phyloP scores from a whole-genome alignment of 2,797 vertebrate genomes.

The Anas bernieri region DNA sequence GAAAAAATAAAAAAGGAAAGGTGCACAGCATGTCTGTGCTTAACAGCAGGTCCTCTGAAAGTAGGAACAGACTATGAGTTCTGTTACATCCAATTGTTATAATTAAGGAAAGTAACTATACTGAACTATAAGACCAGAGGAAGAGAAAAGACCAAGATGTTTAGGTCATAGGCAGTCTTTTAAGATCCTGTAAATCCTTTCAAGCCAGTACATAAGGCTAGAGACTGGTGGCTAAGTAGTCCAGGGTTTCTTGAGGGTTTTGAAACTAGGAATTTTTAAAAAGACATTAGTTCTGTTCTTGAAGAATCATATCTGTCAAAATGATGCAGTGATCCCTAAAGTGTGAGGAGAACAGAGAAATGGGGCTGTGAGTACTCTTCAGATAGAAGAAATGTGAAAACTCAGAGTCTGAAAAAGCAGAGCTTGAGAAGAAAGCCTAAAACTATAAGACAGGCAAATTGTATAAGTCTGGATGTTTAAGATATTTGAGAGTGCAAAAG shows the following conservation, averaged over 20 bases:
- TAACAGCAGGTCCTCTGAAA: not conserved
- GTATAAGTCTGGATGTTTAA: not conserved
- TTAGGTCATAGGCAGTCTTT: not conserved
- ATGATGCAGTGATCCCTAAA: not conserved
- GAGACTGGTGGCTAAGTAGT: not conserved
- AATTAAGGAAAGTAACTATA: not conserved
- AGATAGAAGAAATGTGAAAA: not conserved
- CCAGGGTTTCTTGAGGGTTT: not conserved
- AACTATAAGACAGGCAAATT: not conserved
- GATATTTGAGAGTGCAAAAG: not conserved
- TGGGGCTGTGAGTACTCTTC: rapidly evolving
- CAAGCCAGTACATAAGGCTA: not conserved
- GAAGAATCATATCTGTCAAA: not conserved
- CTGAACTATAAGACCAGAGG: not conserved
- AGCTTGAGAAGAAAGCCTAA: not conserved
- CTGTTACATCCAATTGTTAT: not conserved
- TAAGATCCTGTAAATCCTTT: no score
- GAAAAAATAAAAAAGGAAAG: not conserved
- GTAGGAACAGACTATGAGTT: not conserved
- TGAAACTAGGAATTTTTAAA: not conserved
- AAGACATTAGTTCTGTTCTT: not conserved
- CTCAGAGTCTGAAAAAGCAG: not conserved
- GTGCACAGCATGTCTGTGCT: rapidly evolving
- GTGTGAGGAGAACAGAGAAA: not conserved
- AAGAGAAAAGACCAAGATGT: not conserved